These are phyloP conservation scores for Torymus texanus DNA, from an alignment of 2,888 invertebrate genomes.

Conservation along the genomic window DNA sequence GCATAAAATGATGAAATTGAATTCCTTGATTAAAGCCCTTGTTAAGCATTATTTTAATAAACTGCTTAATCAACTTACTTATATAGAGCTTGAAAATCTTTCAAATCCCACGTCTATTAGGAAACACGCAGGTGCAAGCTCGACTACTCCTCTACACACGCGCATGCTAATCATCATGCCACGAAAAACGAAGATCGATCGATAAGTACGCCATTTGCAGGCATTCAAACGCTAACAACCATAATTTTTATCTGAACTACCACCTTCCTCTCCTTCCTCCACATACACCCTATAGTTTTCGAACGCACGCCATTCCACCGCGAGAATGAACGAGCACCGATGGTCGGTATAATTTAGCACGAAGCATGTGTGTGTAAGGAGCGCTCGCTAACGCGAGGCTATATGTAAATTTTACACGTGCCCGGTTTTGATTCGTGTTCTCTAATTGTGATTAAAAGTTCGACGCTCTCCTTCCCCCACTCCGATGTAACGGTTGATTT, in stretches of 20 bases:
- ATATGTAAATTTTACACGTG: constrained; percentile 42
- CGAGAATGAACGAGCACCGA: constrained; percentile 33
- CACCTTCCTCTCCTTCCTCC: neutral
- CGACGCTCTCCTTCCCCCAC: neutral
- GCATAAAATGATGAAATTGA: too few species aligned
- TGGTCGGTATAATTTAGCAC: constrained; percentile 14
- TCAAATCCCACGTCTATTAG: too few species aligned
- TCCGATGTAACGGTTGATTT: constrained; percentile 20
- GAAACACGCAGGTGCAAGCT: too few species aligned
- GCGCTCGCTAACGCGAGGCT: constrained; percentile 10
- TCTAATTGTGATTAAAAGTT: constrained; percentile 49
- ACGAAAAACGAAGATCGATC: too few species aligned
- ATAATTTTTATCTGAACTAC: neutral
- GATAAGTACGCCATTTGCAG: neutral
- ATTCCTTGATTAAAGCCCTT: too few species aligned
- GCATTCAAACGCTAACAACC: neutral
- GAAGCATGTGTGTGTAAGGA: constrained; percentile 26
- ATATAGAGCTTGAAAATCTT: neutral
- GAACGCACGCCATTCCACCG: neutral
- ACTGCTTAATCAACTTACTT: too few species aligned
- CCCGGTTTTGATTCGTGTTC: neutral
- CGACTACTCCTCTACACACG: too few species aligned
- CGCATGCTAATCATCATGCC: too few species aligned
- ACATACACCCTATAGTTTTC: neutral
- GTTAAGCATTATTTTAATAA: too few species aligned